Conservation (phyloP, 1,140 invertebrate species). For the Diachasmimorpha longicaudata region DNA sequence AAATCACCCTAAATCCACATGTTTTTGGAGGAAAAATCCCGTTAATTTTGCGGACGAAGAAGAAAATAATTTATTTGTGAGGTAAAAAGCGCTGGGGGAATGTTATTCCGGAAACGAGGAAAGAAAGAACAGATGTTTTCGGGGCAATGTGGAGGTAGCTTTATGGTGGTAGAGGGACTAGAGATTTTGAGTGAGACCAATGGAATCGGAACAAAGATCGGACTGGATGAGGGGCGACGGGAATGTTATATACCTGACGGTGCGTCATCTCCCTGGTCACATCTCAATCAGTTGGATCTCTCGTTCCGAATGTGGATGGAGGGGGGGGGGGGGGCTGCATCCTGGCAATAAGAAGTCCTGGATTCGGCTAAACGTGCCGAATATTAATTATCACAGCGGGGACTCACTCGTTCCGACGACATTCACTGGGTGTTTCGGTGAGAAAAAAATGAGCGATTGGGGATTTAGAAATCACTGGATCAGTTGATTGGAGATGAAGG, state of each 20-base stretch:
- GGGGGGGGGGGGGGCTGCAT: not conserved
- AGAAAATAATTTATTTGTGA: not conserved
- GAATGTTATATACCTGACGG: conserved; percentile 4
- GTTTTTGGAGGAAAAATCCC: not conserved
- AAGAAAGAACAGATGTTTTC: not conserved
- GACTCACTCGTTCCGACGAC: not conserved
- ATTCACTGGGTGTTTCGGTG: not conserved
- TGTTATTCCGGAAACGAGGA: not conserved
- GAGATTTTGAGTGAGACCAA: not conserved
- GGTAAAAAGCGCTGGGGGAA: not conserved
- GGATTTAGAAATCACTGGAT: not conserved
- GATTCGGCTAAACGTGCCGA: conserved; percentile 18
- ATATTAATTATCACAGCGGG: conserved; percentile 24
- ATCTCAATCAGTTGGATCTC: conserved; percentile 14
- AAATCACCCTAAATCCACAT: not conserved
- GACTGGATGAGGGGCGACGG: not conserved
- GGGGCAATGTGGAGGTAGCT: not conserved
- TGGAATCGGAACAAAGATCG: not conserved
- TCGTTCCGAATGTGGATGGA: not conserved
- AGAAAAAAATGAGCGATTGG: not conserved
- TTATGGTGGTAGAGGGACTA: not conserved
- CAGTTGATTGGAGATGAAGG: no score
- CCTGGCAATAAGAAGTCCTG: not conserved
- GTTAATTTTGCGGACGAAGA: conserved; percentile 9
- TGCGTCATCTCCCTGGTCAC: conserved; percentile 20